Evolutionary conservation across 2,113 vertebrate species (phyloP).

Genomic region (Trichomycterus rosablanca): DNA sequence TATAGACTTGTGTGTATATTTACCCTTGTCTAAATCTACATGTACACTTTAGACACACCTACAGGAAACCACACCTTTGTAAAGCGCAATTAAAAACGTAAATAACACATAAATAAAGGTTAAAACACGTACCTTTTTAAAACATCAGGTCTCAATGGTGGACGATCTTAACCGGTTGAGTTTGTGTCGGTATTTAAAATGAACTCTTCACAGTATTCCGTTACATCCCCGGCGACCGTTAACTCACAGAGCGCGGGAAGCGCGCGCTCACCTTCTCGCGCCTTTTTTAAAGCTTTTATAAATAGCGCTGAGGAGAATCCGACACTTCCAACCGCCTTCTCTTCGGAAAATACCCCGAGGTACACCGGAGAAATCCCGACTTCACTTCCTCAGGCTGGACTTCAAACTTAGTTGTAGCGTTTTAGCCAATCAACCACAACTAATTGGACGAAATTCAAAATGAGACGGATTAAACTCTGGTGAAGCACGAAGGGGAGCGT

Average conservation of each 20-base stretch:
- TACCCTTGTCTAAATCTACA: background rate
- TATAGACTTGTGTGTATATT: background rate
- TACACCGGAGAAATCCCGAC: too few species aligned
- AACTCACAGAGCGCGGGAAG: slow-evolving; percentile 4
- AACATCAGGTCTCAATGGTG: background rate
- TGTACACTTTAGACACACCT: background rate
- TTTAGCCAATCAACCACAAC: too few species aligned
- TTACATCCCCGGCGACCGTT: background rate
- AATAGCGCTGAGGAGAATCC: too few species aligned
- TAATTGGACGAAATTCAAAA: background rate
- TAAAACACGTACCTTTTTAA: slow-evolving; percentile 53
- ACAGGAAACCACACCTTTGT: too few species aligned
- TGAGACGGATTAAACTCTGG: background rate
- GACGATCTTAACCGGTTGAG: background rate
- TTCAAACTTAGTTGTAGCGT: background rate
- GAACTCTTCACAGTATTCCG: too few species aligned
- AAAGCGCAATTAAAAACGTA: too few species aligned
- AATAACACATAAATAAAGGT: too few species aligned
- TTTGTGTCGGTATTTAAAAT: background rate
- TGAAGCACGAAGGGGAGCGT: slow-evolving; percentile 26
- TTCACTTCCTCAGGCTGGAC: background rate
- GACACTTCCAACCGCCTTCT: too few species aligned
- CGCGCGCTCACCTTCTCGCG: slow-evolving; percentile 6
- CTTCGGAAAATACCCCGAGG: too few species aligned
- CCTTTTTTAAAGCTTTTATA: background rate